Evolutionary conservation across 1,140 invertebrate species (phyloP).

Genomic region (Capitella teleta): DNA sequence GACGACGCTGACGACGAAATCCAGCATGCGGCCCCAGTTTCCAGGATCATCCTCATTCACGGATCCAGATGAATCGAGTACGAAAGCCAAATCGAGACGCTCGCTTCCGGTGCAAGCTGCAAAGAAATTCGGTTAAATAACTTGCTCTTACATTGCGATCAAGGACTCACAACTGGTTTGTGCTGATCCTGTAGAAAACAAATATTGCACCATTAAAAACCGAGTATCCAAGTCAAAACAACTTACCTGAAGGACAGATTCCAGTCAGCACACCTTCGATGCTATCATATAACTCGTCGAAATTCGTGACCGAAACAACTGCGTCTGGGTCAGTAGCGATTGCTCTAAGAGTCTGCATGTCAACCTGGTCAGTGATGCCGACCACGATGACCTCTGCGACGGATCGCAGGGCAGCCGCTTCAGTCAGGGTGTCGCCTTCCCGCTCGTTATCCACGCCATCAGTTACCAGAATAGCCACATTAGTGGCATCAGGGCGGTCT

Average conservation of each 20-base stretch:
- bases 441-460: not conserved
- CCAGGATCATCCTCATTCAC: conserved; percentile 5
- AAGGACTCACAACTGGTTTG: too few species aligned
- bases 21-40: conserved; percentile 7
- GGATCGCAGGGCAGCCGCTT: not conserved
- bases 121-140: too few species aligned
- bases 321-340: not conserved
- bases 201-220: too few species aligned
- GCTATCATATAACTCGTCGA: too few species aligned
- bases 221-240: too few species aligned
- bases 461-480: conserved; percentile 4
- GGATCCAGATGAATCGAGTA: conserved; percentile 12
- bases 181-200: too few species aligned
- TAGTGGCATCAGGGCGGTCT: conserved; percentile 3
- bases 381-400: not conserved
- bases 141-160: too few species aligned
- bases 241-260: too few species aligned
- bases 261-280: too few species aligned
- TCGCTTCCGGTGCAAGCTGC: too few species aligned
- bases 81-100: conserved; percentile 9
- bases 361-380: conserved; percentile 4
- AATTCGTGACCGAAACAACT: too few species aligned
- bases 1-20: conserved; percentile 7
- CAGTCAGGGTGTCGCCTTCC: not conserved
- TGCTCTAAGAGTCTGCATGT: not conserved